Conservation (phyloP, 2,113 vertebrate species). For the Ptilorrhoa leucosticta region DNA sequence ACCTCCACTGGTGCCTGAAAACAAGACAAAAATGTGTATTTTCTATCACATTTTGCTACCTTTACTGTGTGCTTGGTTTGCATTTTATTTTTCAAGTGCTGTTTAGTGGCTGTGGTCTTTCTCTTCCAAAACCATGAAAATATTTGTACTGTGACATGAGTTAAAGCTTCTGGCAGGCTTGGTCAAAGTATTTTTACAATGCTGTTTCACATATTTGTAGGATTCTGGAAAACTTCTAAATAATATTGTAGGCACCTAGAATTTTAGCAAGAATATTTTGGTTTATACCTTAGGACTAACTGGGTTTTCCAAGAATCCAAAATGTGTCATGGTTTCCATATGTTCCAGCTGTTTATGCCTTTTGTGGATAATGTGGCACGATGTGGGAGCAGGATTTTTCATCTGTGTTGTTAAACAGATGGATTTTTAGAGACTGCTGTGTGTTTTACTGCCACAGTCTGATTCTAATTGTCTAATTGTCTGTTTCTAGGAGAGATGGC, state of each 20-base stretch:
- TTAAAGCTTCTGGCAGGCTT: background rate
- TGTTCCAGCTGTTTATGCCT: background rate
- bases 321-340: background rate
- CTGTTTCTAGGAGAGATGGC: constrained; percentile 79
- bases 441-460: background rate
- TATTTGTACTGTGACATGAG: background rate
- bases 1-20: background rate
- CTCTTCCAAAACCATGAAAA: background rate
- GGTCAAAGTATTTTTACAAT: background rate
- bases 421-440: background rate
- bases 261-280: background rate
- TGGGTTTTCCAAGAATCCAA: background rate
- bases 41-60: background rate
- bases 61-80: background rate
- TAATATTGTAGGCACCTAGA: background rate
- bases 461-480: background rate
- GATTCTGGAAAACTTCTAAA: background rate
- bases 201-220: background rate
- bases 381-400: background rate
- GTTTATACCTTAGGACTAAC: background rate
- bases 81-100: background rate
- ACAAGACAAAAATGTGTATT: background rate
- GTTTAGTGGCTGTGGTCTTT: background rate
- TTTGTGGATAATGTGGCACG: background rate
- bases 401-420: background rate